Base-by-base conservation (phyloP, 1,140 invertebrate genomes). In the Caenorhabditis brenneri region DNA sequence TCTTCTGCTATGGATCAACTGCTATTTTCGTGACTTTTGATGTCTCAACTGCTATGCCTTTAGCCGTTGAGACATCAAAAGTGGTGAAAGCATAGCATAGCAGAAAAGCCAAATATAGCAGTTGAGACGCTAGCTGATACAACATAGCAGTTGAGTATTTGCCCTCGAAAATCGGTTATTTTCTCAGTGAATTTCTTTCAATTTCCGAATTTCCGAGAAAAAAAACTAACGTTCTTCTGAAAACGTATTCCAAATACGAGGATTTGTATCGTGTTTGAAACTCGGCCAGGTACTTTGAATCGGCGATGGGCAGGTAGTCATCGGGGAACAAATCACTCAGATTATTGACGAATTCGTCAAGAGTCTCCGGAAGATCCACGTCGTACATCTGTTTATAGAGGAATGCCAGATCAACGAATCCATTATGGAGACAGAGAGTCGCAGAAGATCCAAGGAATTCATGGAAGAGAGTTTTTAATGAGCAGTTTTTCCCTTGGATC, bases 201-300 rank as follows among this genome's bases (percentile, higher is more conserved):
- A n/a, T n/a, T n/a, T n/a, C n/a, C n/a, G n/a, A n/a, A n/a, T n/a
- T n/a, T n/a, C n/a, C n/a, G n/a, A n/a, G 24, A 27, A 27, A 7
- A 60, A 9, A 69, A 39, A 46, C 58, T 53, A 4, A 83, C 81
- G 27, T 42, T 78, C 88, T 88, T 36, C 88, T 69, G 58, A 88
- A 88, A 10, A 88, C 83, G 51, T 88, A 88, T 83, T 88, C 88
- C 53, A 88, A 60, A 55, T 84, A 88, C 2, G 87, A 84, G 5
- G 80, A 65, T 1, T 79, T 80, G 36, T 80, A 80, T 79, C 83
- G 39, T 27, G 78, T 74, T 16, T 82, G 49, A 31, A 58, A 82
- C 22, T 86, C 86, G 9, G 88, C 87, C 15, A 88, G 24, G 69
- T 86, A 88, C 80, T 88, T 88, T 6, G 84, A 86, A 79, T 88